Evolutionary conservation across 1,140 invertebrate species (phyloP), one percentile per base, ranked within the genome.

Genomic region (Rhyacophila brunnea): DNA sequence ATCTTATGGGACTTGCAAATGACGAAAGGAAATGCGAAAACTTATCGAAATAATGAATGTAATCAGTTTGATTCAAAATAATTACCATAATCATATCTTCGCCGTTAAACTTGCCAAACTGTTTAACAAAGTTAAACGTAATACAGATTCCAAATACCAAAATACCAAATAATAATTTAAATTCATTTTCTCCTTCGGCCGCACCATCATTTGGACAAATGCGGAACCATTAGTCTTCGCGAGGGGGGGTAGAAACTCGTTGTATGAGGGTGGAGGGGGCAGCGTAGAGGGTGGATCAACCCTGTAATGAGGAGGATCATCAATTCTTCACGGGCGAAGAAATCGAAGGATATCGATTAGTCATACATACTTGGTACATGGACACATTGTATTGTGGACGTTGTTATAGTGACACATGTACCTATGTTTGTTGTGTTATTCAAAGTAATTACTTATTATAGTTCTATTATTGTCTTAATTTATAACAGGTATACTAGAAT

Each of bases 121-220:
- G 23, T 28, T 28, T 5, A 28, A 28, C 23, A 28, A n/a, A n/a
- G n/a, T n/a, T 28, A 28, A 28, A 44, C 40, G 23, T 53, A 47
- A 54, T 64, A 64, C 62, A 58, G 62, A 64, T 64, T 64, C 58
- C 62, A 53, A 56, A 56, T 47, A 56, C 53, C 53, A 40, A 56
- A 64, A 60, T 64, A 60, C 74, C 75, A 75, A 77, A 79, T 78
- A 77, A 79, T 79, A 79, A 79, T 79, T 79, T 79, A 79, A 79
- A 79, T 79, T 79, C 77, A 79, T 79, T 79, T 75, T 78, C 76
- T 78, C 69, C 72, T 72, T 71, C 76, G 74, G 75, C 74, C 74
- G 75, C 75, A 73, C 76, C 77, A 79, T 79, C 77, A 79, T 79
- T 79, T 77, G 75, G 77, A 79, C 77, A 79, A 79, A 79, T 79